Base-by-base conservation (phyloP, 1,140 invertebrate genomes). In the Drosophila lacteicornis region DNA sequence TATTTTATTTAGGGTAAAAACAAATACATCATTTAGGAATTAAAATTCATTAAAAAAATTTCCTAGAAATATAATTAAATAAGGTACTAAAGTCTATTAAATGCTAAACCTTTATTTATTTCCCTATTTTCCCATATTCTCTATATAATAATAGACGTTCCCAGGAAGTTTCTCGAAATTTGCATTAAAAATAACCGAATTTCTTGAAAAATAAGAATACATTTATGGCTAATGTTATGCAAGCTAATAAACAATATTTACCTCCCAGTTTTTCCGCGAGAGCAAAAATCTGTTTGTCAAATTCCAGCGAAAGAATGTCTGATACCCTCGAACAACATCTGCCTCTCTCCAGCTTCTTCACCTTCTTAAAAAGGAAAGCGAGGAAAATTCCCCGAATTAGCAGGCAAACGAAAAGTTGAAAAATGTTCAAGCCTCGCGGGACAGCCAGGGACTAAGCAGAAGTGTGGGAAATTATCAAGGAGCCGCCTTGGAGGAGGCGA, bases 391-490 rank as follows among this genome's bases (percentile, higher is more conserved):
- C 13, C n/a, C 33, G 19, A 51, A 53, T 56, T 75, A 46, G n/a
- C 40, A 15, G 43, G 36, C 36, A 40, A 56, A 68, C 6, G 51
- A 43, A 66, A 73, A 50, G 67, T 80, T 73, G 78, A 80, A 73
- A 80, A 68, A 75, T 75, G 62, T 69, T 55, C 46, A 33, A 63
- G 59, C 38, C 59, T 43, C 43, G 38, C 27, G 73, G 46, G 53
- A 73, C 19, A 58, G 25, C 66, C 43, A n/a, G 2, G 2, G n/a
- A 33, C n/a, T 33, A 25, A 15, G 30, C 7, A 33, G 30, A 33
- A 33, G 30, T 33, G 30, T 12, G 49, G 27, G 27, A 51, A 43
- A 74, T 75, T 42, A 70, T 71, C 43, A 70, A 50, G 55, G n/a
- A 51, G 15, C 22, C 63, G n/a, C 36, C 36, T 56, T 25, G 36